Base-by-base conservation (phyloP, 2,888 invertebrate species). In the Amblyjoppa fuscipennis region DNA sequence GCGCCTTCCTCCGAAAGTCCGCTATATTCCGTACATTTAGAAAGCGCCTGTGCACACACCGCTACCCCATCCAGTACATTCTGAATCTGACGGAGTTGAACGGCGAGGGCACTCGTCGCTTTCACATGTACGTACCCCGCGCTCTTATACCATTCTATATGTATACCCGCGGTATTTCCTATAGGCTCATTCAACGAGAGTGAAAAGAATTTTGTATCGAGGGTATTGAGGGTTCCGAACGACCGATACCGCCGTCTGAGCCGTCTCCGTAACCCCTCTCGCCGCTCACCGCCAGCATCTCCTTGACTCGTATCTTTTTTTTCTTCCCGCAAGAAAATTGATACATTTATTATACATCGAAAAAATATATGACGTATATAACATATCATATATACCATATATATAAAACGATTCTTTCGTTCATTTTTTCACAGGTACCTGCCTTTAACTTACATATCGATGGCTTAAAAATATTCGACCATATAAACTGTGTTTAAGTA, bases 191-290 rank as follows among this genome's bases (percentile, higher is more conserved):
- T 85, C 85, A 90, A 87, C 87, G 80, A 71, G 86, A 89, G 88
- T 90, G 92, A 93, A 93, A 94, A 94, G 93, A 93, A 93, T 92
- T 92, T 93, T 92, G 92, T 93, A 93, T 93, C 92, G 92, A 92
- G 93, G 93, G 93, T 93, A 93, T 93, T 91, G 91, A 91, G 81
- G 84, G 82, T 76, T 87, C 88, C 88, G 88, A 83, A 85, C 87
- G 80, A 68, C 88, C 89, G 89, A 89, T 89, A 89, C 84, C 86
- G 64, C 34, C 64, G 64, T 64, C 64, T 28, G 16, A 34, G 31
- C 16, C 31, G 28, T 34, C 28, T 34, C 64, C 34, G 16, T 34
- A 5, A 34, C 64, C 34, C 64, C 34, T 64, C 31, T 6, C 64
- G 31, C 64, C 64, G 5, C 79, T 73, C 64, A 9, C 16, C n/a